Evolutionary conservation across 2,797 vertebrate species (phyloP).

Genomic region (Mycteria americana): DNA sequence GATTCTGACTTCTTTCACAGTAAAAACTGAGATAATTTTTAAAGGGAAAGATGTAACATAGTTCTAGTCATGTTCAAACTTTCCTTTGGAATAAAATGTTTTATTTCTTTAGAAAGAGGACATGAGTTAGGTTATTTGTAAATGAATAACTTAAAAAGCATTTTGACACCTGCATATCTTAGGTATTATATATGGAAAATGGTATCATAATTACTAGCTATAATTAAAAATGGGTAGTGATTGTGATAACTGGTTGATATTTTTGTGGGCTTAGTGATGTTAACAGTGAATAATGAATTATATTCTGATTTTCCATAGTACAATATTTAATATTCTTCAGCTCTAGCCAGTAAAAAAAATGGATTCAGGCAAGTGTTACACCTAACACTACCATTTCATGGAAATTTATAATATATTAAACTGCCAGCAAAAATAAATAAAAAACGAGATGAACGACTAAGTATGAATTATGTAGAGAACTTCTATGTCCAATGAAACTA

Average conservation of each 20-base stretch:
- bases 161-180: background rate
- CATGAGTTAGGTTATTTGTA: background rate
- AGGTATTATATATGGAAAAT: background rate
- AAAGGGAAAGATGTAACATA: background rate
- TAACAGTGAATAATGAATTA: background rate
- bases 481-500: background rate
- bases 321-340: background rate
- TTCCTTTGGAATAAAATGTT: background rate
- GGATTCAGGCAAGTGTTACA: background rate
- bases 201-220: background rate
- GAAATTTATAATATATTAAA: background rate
- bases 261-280: background rate
- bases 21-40: background rate
- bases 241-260: background rate
- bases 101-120: background rate
- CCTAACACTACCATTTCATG: background rate
- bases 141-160: background rate
- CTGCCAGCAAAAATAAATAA: background rate
- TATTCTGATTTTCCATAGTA: background rate
- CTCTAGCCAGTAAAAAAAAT: background rate
- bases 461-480: background rate
- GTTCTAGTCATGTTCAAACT: background rate
- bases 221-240: background rate
- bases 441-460: background rate
- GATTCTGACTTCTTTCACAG: background rate